A percentile compares a stretch with the other conserved stretches of the same genome.
Evolutionary conservation across 2,797 vertebrate species (phyloP).

Genomic region (Aphelocoma californica): DNA sequence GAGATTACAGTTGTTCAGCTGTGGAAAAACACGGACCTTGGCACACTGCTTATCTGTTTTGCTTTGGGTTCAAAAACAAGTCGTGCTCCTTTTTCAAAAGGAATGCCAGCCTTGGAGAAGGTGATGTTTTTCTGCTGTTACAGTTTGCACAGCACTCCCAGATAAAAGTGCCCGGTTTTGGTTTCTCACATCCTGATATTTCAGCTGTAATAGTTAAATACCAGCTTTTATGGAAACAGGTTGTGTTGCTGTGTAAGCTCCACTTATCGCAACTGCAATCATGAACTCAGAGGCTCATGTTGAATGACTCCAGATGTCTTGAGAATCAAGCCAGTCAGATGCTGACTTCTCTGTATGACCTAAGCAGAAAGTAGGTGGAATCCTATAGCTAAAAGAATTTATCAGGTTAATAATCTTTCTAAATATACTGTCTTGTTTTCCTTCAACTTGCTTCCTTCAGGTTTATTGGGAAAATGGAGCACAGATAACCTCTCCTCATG

Average conservation of each 20-base stretch:
- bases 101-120: background rate
- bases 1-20: background rate
- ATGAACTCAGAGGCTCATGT: fast-evolving
- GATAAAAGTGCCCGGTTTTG: background rate
- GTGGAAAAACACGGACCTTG: background rate
- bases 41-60: background rate
- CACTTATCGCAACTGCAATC: background rate
- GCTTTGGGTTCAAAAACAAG: background rate
- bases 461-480: conserved; percentile 95
- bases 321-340: background rate
- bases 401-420: background rate
- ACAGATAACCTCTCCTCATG: conserved; percentile 90
- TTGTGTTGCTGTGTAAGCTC: background rate
- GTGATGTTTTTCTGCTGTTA: background rate
- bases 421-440: background rate
- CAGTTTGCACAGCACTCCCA: background rate
- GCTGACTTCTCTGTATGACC: background rate
- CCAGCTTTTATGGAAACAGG: background rate
- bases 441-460: conserved; percentile 59
- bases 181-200: background rate
- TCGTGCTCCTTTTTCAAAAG: background rate
- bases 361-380: background rate
- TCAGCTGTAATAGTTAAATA: background rate
- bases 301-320: background rate
- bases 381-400: background rate